These are phyloP conservation scores for Parapsyche elsis DNA, from an alignment of 1,140 invertebrate genomes.

Conservation along the genomic window DNA sequence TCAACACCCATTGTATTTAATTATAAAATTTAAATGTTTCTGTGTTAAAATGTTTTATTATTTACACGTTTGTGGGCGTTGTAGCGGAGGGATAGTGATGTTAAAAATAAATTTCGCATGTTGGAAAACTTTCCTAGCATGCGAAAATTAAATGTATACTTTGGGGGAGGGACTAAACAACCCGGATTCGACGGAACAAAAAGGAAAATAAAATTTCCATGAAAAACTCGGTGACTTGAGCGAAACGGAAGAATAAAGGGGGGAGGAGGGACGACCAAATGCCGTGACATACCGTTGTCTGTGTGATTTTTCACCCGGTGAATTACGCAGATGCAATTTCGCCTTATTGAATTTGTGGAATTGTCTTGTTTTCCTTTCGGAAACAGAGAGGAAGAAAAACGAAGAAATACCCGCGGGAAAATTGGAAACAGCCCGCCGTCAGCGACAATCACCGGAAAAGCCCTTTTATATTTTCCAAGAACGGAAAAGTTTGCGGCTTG, in stretches of 20 bases:
- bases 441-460: not conserved
- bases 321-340: slow-evolving; percentile 39
- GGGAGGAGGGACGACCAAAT: not conserved
- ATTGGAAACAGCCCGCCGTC: not conserved
- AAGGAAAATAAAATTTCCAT: slow-evolving; percentile 26
- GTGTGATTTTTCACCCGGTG: slow-evolving; percentile 29
- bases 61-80: not conserved
- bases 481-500: not conserved
- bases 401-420: slow-evolving; percentile 19
- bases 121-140: slow-evolving; percentile 2
- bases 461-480: not conserved
- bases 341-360: slow-evolving; percentile 35
- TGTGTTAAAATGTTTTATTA: not conserved
- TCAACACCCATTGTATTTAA: not conserved
- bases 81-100: not conserved
- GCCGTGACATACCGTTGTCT: slow-evolving; percentile 31
- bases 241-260: not conserved
- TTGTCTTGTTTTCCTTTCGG: slow-evolving; percentile 33
- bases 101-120: not conserved
- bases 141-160: slow-evolving; percentile 28
- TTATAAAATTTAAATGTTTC: not conserved
- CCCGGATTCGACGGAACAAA: not conserved
- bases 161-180: not conserved
- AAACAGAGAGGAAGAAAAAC: not conserved
- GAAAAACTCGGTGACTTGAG: not conserved